Evolutionary conservation across 2,888 invertebrate species (phyloP), one percentile per base, ranked within the genome.

Genomic region (Coleophora deauratella): DNA sequence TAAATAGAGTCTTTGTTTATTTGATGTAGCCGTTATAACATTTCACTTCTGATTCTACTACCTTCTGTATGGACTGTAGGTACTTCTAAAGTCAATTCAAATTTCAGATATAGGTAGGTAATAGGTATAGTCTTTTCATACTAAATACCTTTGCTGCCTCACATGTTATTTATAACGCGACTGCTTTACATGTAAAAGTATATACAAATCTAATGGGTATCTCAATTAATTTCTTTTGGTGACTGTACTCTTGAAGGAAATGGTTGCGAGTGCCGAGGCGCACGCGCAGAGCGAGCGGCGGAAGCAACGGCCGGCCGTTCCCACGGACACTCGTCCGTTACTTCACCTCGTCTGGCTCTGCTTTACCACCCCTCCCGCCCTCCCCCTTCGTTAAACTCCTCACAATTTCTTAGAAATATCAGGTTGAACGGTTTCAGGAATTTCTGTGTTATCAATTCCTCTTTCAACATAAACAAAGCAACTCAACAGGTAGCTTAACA

Each of bases 271-370:
- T 74, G 72, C 51, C 62, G 70, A 63, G 66, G 62, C 65, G 74
- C 67, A 21, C 21, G 21, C 21, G 21, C 21, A 21, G 68, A 64
- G 66, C 63, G 66, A 56, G 59, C 62, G 64, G 62, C 70, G 84
- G 84, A 85, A 84, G 81, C 72, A 72, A 50, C 21, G n/a, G n/a
- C n/a, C 71, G 78, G 64, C 79, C 84, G 84, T 82, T 85, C 84
- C 84, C 84, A 85, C 84, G 84, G 77, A 82, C 77, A 75, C 63
- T 75, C 79, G 77, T 80, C 84, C 84, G 84, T 84, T 84, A 84
- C 67, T 80, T 80, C 76, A 76, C 78, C 78, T 77, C 73, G 61
- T 53, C 62, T 21, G 3, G 21, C 21, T 21, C 21, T n/a, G 21
- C 21, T 21, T n/a, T n/a, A n/a, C n/a, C n/a, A 54, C 42, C 49